Base-by-base conservation (phyloP, 2,888 invertebrate species). In the Carpatolechia fugitivella region DNA sequence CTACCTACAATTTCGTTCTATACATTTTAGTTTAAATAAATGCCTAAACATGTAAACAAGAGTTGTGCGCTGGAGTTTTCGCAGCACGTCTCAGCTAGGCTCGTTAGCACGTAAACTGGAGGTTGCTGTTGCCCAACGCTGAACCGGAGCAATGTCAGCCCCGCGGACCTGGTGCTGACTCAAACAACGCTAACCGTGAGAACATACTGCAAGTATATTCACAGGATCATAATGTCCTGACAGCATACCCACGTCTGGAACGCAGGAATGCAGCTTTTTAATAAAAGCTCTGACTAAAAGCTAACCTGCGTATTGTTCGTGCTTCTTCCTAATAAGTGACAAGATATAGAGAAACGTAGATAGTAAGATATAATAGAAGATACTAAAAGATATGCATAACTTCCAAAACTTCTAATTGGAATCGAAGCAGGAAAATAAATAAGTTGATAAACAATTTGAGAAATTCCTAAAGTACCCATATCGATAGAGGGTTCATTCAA, bases 51-150 rank as follows among this genome's bases (percentile, higher is more conserved):
- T 24, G 24, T 24, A 24, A 24, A 6, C 24, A 33, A 33, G 33
- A 33, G 33, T n/a, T 8, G 33, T 33, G 6, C 3, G 24, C 79
- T 76, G 79, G 58, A 64, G 62, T 64, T 69, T 66, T 66, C 61
- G 63, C 65, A 54, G 66, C 68, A 65, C 67, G 64, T 70, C 63
- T 56, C 48, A 52, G n/a, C n/a, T 56, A 59, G 56, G 63, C 68
- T 76, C 76, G 80, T 87, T 86, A 82, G 71, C 88, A 87, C 86
- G 88, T 88, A 81, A 62, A 55, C 62, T 18, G 40, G 40, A 10
- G 16, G 40, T 41, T 6, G 24, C 40, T 18, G 63, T 66, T 66
- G 60, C 59, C 50, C 56, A 62, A 65, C 29, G 29, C 7, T 29
- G 29, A 44, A 44, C 57, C 58, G 36, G 47, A 47, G 49, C 41